These are phyloP conservation scores for Muntiacus reevesi DNA, from an alignment of 2,113 vertebrate genomes.

Conservation along the genomic window DNA sequence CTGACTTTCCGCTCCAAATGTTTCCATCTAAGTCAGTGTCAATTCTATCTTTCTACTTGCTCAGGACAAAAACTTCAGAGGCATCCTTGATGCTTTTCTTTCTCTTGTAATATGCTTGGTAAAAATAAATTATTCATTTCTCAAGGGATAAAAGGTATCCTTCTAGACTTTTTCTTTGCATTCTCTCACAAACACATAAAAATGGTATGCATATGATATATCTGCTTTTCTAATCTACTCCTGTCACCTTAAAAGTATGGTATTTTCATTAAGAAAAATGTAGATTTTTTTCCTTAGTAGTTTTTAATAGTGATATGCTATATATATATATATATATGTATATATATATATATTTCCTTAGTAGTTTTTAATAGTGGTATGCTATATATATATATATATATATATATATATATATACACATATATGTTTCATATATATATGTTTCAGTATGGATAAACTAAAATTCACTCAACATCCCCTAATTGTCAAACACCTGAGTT, in stretches of 20 bases:
- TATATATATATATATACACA: background rate
- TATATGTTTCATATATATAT: background rate
- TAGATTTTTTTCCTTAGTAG: background rate
- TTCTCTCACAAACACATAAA: background rate
- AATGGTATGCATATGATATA: background rate
- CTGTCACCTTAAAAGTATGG: background rate
- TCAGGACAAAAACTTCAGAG: background rate
- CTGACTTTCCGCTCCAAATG: background rate
- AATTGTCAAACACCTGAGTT: background rate
- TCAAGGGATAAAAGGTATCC: background rate
- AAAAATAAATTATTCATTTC: background rate
- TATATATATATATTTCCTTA: background rate
- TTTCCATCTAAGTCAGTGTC: background rate
- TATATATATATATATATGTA: no score
- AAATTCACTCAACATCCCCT: background rate
- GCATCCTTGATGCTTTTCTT: background rate
- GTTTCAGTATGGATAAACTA: background rate
- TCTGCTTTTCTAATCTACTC: background rate
- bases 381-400: background rate
- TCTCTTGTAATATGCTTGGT: background rate
- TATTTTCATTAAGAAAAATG: slow-evolving; percentile 9
- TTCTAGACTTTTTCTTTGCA: background rate
- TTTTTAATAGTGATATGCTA: background rate
- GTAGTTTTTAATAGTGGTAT: background rate
- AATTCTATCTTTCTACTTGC: background rate